phyloP scores from a whole-genome alignment of 2,888 invertebrate species.

The Caenorhabditis panamensis region DNA sequence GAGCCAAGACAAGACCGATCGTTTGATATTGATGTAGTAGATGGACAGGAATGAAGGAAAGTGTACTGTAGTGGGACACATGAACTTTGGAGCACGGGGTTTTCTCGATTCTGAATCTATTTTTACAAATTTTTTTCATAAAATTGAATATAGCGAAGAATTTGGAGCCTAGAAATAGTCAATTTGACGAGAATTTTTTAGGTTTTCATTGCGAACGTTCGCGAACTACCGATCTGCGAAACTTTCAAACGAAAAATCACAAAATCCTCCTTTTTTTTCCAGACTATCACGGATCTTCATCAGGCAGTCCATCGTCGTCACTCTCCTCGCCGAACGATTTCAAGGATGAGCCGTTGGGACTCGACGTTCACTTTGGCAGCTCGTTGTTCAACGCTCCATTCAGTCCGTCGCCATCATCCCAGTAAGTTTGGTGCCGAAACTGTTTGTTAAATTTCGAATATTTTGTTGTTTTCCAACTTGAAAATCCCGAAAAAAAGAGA shows the following conservation, averaged over 20 bases:
- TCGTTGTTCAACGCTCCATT: conserved; percentile 57
- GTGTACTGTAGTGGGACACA: too few species aligned
- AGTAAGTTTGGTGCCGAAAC: conserved; percentile 40
- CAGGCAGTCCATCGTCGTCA: conserved; percentile 71
- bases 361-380: conserved; percentile 62
- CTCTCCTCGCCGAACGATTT: conserved; percentile 69
- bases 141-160: not conserved
- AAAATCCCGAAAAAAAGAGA: conserved; percentile 11
- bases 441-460: not conserved
- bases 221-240: too few species aligned
- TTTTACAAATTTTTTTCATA: too few species aligned
- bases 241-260: conserved; percentile 5
- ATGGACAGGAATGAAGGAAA: not conserved
- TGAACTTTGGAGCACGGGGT: too few species aligned
- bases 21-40: conserved; percentile 21
- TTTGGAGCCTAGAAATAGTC: too few species aligned
- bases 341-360: conserved; percentile 68
- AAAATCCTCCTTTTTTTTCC: conserved; percentile 41
- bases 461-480: too few species aligned
- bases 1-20: conserved; percentile 9
- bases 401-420: conserved; percentile 65
- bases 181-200: too few species aligned
- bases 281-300: conserved; percentile 72
- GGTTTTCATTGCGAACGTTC: too few species aligned
- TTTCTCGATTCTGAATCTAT: too few species aligned